These are phyloP conservation scores for Nycticebus coucang DNA, from an alignment of 2,113 vertebrate species.

Conservation along the genomic window DNA sequence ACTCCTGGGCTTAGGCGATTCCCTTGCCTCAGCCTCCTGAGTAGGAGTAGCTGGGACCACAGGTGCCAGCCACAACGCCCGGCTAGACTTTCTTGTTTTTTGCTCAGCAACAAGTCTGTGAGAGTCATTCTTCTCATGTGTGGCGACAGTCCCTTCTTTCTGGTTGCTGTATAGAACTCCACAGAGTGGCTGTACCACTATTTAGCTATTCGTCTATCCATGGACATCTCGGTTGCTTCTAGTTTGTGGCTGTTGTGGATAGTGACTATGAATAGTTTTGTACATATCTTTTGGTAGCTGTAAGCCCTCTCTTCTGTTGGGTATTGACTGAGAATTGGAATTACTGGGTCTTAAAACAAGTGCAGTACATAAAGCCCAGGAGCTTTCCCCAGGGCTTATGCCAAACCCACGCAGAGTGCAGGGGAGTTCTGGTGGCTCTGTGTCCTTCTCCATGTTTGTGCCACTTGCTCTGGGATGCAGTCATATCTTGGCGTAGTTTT, in stretches of 20 bases:
- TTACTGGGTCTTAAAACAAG: not conserved
- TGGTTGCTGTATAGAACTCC: not conserved
- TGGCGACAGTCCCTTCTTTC: not conserved
- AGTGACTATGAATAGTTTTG: not conserved
- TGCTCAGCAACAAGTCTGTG: not conserved
- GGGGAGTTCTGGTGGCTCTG: not conserved
- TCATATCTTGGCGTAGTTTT: not conserved
- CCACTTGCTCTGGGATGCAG: not conserved
- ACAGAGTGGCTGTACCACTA: not conserved
- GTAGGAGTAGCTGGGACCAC: too few relatives aligned
- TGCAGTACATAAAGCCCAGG: not conserved
- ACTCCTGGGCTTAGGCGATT: too few relatives aligned
- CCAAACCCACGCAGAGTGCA: not conserved
- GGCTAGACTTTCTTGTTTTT: not conserved
- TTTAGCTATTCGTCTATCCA: not conserved
- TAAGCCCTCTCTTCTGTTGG: not conserved
- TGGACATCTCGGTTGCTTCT: not conserved
- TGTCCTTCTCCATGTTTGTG: rapidly evolving
- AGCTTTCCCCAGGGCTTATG: not conserved
- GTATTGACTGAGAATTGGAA: not conserved
- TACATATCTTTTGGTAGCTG: not conserved
- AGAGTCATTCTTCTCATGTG: not conserved
- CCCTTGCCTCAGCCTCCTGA: too few relatives aligned
- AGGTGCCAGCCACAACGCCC: too few relatives aligned
- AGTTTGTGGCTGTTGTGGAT: not conserved